phyloP scores from a whole-genome alignment of 2,797 vertebrate species.

The Rhynchonycteris naso region DNA sequence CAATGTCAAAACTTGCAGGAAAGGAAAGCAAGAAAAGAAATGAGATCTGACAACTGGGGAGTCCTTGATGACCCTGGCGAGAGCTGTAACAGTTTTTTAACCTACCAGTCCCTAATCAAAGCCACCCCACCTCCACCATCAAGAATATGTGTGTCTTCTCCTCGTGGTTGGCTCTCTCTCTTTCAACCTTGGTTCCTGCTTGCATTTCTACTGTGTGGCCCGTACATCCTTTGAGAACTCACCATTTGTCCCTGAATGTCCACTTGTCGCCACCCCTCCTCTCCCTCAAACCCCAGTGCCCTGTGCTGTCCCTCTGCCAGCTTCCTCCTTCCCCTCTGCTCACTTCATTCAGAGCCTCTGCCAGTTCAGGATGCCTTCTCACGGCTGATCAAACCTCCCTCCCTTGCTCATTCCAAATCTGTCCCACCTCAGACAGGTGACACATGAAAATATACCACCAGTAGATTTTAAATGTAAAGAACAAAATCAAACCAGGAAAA shows the following conservation, averaged over 20 bases:
- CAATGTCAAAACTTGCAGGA: background rate
- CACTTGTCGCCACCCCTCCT: background rate
- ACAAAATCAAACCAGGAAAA: slow-evolving; percentile 40
- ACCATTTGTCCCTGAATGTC: background rate
- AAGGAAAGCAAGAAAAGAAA: background rate
- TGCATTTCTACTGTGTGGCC: background rate
- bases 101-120: background rate
- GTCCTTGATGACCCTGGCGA: background rate
- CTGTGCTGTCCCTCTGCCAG: too few species aligned
- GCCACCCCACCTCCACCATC: background rate
- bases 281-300: background rate
- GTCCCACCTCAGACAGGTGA: background rate
- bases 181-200: background rate
- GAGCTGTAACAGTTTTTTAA: background rate
- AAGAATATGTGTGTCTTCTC: background rate
- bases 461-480: background rate
- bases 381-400: background rate
- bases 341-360: background rate
- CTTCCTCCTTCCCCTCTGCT: background rate
- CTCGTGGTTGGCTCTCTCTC: background rate
- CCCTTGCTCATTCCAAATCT: background rate
- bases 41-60: background rate
- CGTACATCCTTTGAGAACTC: too few species aligned
- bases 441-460: background rate
- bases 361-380: background rate